Percentiles rank a stretch among this genome's conserved stretches.
phyloP scores from a whole-genome alignment of 2,888 invertebrate genomes.

The Polydrusus cervinus region DNA sequence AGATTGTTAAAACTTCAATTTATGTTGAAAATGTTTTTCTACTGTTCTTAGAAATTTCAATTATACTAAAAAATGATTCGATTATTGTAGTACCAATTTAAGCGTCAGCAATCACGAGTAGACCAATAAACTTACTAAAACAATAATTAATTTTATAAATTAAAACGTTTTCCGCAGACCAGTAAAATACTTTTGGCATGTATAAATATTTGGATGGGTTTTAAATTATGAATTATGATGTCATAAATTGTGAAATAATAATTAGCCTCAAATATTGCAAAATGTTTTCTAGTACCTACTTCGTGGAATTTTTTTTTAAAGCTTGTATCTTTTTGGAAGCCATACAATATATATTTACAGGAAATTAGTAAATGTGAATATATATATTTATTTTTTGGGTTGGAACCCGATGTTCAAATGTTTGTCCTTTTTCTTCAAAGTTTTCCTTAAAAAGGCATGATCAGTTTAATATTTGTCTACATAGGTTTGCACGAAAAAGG shows the following conservation, averaged over 20 bases:
- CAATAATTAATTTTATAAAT: slow-evolving; percentile 2
- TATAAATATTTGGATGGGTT: slow-evolving; percentile 15
- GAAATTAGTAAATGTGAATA: too few relatives aligned
- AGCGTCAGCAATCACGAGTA: background rate
- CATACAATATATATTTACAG: too few relatives aligned
- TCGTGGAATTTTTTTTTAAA: background rate
- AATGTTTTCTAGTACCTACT: background rate
- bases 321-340: background rate
- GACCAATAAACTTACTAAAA: slow-evolving; percentile 21
- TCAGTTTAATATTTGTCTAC: too few relatives aligned
- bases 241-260: background rate
- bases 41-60: too few relatives aligned
- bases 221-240: background rate
- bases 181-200: background rate
- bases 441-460: too few relatives aligned
- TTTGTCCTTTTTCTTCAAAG: too few relatives aligned
- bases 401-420: too few relatives aligned
- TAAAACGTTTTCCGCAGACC: slow-evolving; percentile 18
- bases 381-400: too few relatives aligned
- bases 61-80: too few relatives aligned
- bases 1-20: too few relatives aligned
- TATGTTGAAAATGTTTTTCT: too few relatives aligned
- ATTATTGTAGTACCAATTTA: background rate
- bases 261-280: slow-evolving; percentile 22
- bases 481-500: too few relatives aligned